These are phyloP conservation scores for Pipa parva DNA, from an alignment of 2,113 vertebrate species.

Conservation along the genomic window DNA sequence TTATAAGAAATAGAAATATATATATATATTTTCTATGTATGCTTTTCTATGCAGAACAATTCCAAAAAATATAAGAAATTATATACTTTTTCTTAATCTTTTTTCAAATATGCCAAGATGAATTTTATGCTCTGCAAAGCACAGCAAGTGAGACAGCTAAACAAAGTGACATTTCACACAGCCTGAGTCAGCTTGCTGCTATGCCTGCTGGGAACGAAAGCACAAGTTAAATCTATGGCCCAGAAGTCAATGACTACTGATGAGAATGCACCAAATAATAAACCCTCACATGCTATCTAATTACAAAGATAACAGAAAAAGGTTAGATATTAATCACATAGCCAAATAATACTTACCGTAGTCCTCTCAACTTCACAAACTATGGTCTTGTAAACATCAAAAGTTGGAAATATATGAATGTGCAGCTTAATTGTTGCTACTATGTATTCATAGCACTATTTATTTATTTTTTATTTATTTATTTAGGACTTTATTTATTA, in stretches of 20 bases:
- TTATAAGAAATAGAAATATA: not conserved
- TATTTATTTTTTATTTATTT: too few species aligned
- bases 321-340: too few species aligned
- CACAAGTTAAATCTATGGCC: slow-evolving; percentile 47
- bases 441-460: too few species aligned
- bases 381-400: too few species aligned
- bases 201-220: slow-evolving; percentile 48
- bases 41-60: slow-evolving; percentile 45
- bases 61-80: slow-evolving; percentile 26
- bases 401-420: too few species aligned
- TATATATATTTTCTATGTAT: too few species aligned
- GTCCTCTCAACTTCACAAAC: too few species aligned
- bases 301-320: too few species aligned
- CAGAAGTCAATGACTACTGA: slow-evolving; percentile 48
- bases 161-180: slow-evolving; percentile 58
- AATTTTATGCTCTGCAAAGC: slow-evolving; percentile 69
- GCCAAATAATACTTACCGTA: too few species aligned
- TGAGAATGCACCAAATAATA: slow-evolving; percentile 47
- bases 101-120: slow-evolving; percentile 58
- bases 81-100: slow-evolving; percentile 31
- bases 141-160: slow-evolving; percentile 56
- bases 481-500: too few species aligned
- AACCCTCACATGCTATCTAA: too few species aligned
- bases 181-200: slow-evolving; percentile 49
- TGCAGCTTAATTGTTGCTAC: too few species aligned